These are phyloP conservation scores for Luidia sarsii DNA, from an alignment of 53 echinoderm and acorn worm species.

Conservation along the genomic window DNA sequence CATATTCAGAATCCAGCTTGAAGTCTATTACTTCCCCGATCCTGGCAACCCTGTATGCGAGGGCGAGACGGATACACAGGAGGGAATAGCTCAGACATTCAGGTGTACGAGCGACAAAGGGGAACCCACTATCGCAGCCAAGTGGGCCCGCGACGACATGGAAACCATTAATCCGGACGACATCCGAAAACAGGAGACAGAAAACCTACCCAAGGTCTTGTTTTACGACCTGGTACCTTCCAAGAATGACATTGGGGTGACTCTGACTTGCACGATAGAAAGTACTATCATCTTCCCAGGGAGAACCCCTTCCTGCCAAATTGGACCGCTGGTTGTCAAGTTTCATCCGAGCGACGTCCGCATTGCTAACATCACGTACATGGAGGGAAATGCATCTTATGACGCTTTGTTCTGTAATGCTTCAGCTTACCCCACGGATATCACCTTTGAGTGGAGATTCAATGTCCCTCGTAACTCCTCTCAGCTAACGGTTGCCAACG, in stretches of 20 bases:
- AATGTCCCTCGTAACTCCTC: conserved; percentile 5
- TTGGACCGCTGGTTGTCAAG: conserved; percentile 40
- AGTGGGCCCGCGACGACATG: conserved; percentile 28
- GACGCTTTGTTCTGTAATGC: conserved; percentile 34
- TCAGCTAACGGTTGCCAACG: background rate
- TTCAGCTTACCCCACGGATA: conserved; percentile 7
- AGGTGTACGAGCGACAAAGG: conserved; percentile 15
- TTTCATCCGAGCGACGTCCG: conserved; percentile 30
- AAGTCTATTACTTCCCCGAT: conserved; percentile 31
- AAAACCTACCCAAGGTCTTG: background rate
- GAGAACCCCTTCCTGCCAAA: background rate
- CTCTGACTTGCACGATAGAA: background rate
- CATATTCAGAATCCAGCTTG: background rate
- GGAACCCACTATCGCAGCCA: background rate
- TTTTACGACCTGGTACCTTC: conserved; percentile 9
- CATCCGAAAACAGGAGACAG: background rate
- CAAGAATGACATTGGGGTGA: conserved; percentile 7
- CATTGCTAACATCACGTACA: conserved; percentile 12
- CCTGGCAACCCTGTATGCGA: conserved; percentile 13
- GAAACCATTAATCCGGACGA: background rate
- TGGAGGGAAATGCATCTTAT: conserved; percentile 2
- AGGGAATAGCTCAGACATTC: background rate
- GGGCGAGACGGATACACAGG: background rate
- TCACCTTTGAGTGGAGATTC: conserved; percentile 39
- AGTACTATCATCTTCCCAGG: background rate